Evolutionary conservation across 1,140 invertebrate genomes (phyloP).

Genomic region (Pachyrhynchus sulphureomaculatus): DNA sequence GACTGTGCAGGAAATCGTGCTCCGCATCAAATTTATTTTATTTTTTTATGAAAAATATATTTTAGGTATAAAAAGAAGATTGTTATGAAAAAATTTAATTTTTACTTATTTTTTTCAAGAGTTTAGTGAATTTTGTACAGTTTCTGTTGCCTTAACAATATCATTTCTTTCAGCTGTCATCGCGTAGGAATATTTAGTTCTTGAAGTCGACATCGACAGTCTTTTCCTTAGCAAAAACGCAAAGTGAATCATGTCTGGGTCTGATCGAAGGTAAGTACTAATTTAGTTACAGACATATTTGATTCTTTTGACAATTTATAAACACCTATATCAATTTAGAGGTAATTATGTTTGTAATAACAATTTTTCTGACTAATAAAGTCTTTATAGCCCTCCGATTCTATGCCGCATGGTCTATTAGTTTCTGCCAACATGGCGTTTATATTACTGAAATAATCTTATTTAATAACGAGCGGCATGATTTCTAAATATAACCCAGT

Average conservation of each 20-base stretch:
- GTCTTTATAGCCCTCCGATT: not conserved
- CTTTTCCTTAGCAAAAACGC: conserved; percentile 16
- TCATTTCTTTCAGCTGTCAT: conserved; percentile 9
- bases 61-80: not conserved
- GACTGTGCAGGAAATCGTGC: not conserved
- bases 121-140: not conserved
- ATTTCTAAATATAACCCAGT: not conserved
- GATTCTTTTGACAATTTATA: not conserved
- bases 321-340: not conserved
- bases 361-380: not conserved
- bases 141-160: not conserved
- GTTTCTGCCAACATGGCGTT: conserved; percentile 29
- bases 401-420: conserved; percentile 18
- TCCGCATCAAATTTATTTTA: conserved; percentile 7
- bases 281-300: conserved; percentile 6
- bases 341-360: not conserved
- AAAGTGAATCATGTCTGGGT: conserved; percentile 27
- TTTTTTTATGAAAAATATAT: not conserved
- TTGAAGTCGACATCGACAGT: conserved; percentile 1
- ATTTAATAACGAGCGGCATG: not conserved
- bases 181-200: conserved; percentile 16
- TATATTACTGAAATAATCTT: conserved; percentile 6
- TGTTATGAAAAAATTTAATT: not conserved
- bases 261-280: conserved; percentile 21
- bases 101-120: not conserved